Evolutionary conservation across 2,797 vertebrate genomes (phyloP).

Genomic region (Sebastiscus tertius): DNA sequence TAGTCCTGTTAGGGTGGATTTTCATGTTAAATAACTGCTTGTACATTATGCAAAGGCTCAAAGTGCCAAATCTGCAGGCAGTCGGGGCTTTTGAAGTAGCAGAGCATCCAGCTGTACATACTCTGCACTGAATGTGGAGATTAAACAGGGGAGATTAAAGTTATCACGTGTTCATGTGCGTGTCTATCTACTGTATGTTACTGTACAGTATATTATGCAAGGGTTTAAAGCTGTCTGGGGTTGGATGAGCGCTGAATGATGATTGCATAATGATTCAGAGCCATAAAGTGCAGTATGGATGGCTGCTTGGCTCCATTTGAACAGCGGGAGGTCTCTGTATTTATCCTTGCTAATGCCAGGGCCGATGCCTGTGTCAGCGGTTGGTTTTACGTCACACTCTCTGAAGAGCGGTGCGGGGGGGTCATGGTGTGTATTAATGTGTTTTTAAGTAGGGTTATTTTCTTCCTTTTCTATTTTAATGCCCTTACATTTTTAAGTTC

Average conservation of each 20-base stretch:
- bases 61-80: constrained; percentile 56
- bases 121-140: constrained; percentile 49
- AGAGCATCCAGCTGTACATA: constrained; percentile 63
- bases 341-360: constrained; percentile 27
- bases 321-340: constrained; percentile 36
- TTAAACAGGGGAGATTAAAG: constrained; percentile 72
- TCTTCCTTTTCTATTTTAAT: neutral
- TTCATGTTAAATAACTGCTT: constrained; percentile 48
- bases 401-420: neutral
- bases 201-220: constrained; percentile 64
- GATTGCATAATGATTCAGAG: constrained; percentile 56
- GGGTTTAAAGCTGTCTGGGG: constrained; percentile 45
- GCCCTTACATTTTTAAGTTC: neutral
- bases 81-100: constrained; percentile 51
- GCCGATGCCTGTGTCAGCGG: constrained; percentile 18
- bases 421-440: neutral
- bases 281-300: constrained; percentile 41
- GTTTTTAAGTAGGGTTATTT: neutral
- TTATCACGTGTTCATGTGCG: constrained; percentile 30
- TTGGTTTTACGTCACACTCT: constrained; percentile 15
- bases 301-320: constrained; percentile 32
- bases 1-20: constrained; percentile 40
- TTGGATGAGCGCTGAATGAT: constrained; percentile 31
- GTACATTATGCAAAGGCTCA: constrained; percentile 53
- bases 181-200: constrained; percentile 47